Evolutionary conservation across 2,888 invertebrate species (phyloP).

Genomic region (Zaprionus bogoriensis): DNA sequence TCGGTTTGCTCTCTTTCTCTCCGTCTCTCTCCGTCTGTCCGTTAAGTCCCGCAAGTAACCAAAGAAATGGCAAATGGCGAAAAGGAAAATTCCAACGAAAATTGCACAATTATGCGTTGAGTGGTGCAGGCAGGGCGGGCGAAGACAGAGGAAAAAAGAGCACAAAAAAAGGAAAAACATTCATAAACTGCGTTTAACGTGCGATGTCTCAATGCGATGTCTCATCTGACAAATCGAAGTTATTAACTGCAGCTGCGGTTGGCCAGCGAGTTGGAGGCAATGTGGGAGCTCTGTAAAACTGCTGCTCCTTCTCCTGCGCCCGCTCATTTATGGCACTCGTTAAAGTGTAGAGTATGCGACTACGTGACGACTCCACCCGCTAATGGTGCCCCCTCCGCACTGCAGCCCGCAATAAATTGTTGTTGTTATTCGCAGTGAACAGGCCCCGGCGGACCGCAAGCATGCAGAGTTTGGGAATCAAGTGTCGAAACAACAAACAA

Average conservation of each 20-base stretch:
- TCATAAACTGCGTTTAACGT: conserved; percentile 32
- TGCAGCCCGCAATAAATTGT: conserved; percentile 13
- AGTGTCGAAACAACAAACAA: conserved; percentile 54
- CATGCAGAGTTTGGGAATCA: too few species aligned
- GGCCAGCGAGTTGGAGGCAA: not conserved
- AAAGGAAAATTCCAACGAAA: conserved; percentile 34
- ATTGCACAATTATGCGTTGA: conserved; percentile 54
- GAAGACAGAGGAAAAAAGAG: not conserved
- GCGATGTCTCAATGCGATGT: conserved; percentile 21
- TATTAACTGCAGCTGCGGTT: conserved; percentile 66
- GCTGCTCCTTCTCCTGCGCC: too few species aligned
- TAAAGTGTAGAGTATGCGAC: conserved; percentile 31
- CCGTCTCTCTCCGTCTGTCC: too few species aligned
- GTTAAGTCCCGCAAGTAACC: not conserved
- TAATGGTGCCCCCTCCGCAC: not conserved
- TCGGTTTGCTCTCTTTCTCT: conserved; percentile 1
- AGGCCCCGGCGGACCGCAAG: conserved; percentile 9
- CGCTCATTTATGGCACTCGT: conserved; percentile 30
- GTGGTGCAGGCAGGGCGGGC: not conserved
- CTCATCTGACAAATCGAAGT: conserved; percentile 53
- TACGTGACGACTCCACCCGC: conserved; percentile 35
- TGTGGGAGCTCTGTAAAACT: conserved; percentile 33
- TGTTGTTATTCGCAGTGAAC: conserved; percentile 36
- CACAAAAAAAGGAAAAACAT: not conserved
- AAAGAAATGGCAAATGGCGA: conserved; percentile 24